Percentiles rank a stretch among this genome's conserved stretches.
Conservation (phyloP, 1,140 invertebrate species). For the Drosophila pseudoananassae region DNA sequence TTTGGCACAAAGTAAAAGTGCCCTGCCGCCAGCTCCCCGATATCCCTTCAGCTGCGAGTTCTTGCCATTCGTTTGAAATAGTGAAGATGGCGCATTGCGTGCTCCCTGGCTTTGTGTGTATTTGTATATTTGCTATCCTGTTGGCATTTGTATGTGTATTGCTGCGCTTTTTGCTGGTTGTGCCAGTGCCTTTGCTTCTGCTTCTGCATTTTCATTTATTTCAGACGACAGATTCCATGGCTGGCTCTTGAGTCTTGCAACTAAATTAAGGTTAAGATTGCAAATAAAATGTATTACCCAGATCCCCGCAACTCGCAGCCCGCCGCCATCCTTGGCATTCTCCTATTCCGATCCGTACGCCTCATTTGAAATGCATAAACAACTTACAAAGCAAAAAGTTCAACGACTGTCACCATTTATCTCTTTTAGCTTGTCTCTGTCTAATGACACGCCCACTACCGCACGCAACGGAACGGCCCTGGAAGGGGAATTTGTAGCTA, state of each 20-base stretch:
- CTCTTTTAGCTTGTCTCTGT: conserved; percentile 72
- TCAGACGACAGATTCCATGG: conserved; percentile 70
- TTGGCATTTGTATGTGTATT: conserved; percentile 63
- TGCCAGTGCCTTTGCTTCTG: conserved; percentile 17
- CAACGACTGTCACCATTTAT: conserved; percentile 80
- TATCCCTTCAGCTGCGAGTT: conserved; percentile 7
- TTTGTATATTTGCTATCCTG: conserved; percentile 38
- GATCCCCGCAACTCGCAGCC: background rate
- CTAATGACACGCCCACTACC: conserved; percentile 74
- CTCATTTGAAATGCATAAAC: conserved; percentile 82
- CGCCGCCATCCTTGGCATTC: background rate
- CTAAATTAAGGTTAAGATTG: conserved; percentile 82
- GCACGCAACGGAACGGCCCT: conserved; percentile 26
- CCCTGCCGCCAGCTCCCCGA: conserved; percentile 18
- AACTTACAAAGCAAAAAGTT: conserved; percentile 78
- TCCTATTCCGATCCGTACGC: conserved; percentile 18
- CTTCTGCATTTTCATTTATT: conserved; percentile 76
- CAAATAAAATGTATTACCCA: conserved; percentile 80
- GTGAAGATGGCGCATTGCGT: conserved; percentile 57
- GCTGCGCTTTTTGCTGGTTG: conserved; percentile 72
- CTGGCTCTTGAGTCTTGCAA: conserved; percentile 64
- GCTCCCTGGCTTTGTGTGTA: conserved; percentile 20
- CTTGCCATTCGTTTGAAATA: conserved; percentile 54
- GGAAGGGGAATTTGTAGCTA: background rate
- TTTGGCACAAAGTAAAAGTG: conserved; percentile 69